Conservation (phyloP, 2,797 vertebrate genomes). For the Coregonus ussuriensis region DNA sequence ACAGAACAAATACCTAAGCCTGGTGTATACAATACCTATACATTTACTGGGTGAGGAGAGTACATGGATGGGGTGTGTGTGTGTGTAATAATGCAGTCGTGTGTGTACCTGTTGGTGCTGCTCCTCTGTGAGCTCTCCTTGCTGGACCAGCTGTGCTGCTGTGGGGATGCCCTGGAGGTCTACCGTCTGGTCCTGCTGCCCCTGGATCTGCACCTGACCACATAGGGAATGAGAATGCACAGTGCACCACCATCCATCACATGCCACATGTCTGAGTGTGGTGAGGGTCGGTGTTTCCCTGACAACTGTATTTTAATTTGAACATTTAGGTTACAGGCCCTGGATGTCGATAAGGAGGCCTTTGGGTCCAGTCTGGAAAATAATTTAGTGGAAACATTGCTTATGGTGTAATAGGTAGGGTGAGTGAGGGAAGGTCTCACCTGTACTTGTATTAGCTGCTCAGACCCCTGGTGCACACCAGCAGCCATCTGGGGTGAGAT, state of each 20-base stretch:
- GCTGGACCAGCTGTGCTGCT: conserved; percentile 86
- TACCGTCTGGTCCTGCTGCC: conserved; percentile 84
- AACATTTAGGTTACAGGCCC: too few relatives aligned
- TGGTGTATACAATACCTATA: conserved; percentile 20
- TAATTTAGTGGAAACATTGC: not conserved
- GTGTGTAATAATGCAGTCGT: not conserved
- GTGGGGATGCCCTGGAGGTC: conserved; percentile 89
- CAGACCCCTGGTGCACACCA: conserved; percentile 87
- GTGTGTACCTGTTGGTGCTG: conserved; percentile 92
- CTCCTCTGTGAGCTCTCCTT: conserved; percentile 93
- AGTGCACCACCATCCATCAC: too few relatives aligned
- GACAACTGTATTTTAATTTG: too few relatives aligned
- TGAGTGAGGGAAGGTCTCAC: conserved; percentile 61
- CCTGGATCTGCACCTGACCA: conserved; percentile 89
- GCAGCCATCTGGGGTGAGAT: conserved; percentile 90
- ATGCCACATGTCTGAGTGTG: not conserved
- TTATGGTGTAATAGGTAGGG: not conserved
- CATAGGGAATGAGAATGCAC: not conserved
- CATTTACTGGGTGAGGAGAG: not conserved
- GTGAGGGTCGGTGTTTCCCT: not conserved
- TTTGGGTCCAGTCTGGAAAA: not conserved
- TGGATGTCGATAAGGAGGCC: not conserved
- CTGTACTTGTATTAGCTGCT: conserved; percentile 96
- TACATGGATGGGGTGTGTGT: conserved; percentile 27
- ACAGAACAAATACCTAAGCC: not conserved